Base-by-base conservation (phyloP, 2,797 vertebrate genomes). In the Acanthis flammea region DNA sequence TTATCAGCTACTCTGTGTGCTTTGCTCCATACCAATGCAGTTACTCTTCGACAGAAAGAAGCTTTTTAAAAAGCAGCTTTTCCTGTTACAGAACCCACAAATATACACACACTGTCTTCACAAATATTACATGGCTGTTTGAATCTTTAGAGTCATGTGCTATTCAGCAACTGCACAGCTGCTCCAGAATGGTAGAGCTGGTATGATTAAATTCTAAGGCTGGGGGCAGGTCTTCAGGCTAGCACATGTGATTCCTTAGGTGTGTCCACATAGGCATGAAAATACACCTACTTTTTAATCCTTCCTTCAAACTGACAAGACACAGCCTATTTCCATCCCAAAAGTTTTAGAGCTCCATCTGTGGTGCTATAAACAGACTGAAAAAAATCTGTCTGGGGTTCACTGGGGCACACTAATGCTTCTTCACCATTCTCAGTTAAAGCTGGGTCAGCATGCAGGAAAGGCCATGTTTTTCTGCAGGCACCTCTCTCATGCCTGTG, bases 391-490 rank as follows among this genome's bases (percentile, higher is more conserved):
- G 7, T 15, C 27, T 50, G 12, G 9, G 3, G 6, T 33, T 30
- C 51, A 50, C 24, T 50, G 47, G 5, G 11, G 12, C 21, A 65
- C 27, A 57, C 14, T 37, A 39, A 48, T 9, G 27, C 7, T 57
- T 15, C 39, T 42, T 68, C 57, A 53, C 1, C 6, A 33, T 15
- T 39, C 21, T 27, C 14, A 9, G 5, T 19, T 66, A 18, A 76
- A 66, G 35, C 19, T 58, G 51, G 7, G 4, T 54, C 10, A 12
- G 10, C 4, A 2, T 17, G 22, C 0, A 2, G 19, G 25, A 62
- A 70, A 61, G 22, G 31, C 28, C 16, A 6, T 1, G 3, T 31
- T 53, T 44, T 33, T 42, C 14, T 1, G 0, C 8, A 48, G 17
- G 9, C 11, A 28, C 35, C 24, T 35, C 33, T 27, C 10, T 68